phyloP scores from a whole-genome alignment of 2,888 invertebrate genomes.

The Drosophila dives region DNA sequence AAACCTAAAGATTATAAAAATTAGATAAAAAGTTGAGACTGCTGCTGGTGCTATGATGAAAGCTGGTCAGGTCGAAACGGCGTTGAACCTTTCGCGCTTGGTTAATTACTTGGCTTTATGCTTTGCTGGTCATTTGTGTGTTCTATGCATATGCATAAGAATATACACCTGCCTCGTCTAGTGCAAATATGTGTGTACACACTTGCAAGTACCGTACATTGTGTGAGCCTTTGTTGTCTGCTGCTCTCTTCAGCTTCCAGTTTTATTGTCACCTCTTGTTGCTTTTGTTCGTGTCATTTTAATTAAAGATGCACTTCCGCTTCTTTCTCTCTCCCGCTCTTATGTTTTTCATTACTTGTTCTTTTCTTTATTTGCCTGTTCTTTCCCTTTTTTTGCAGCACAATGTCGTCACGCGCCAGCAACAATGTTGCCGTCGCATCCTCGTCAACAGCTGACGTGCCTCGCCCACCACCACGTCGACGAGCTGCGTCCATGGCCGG shows the following conservation, averaged over 20 bases:
- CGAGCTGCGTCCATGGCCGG: constrained; percentile 82
- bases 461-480: constrained; percentile 84
- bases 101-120: constrained; percentile 64
- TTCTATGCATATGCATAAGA: constrained; percentile 25
- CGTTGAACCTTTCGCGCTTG: constrained; percentile 76
- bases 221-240: constrained; percentile 73
- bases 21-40: constrained; percentile 20
- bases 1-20: constrained; percentile 24
- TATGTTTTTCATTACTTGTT: constrained; percentile 37
- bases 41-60: constrained; percentile 22
- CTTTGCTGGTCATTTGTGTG: constrained; percentile 31
- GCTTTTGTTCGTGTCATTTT: constrained; percentile 45
- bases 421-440: constrained; percentile 34
- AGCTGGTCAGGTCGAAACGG: constrained; percentile 58
- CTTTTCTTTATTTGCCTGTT: constrained; percentile 27
- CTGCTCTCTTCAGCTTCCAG: constrained; percentile 40
- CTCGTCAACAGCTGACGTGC: constrained; percentile 67
- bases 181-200: constrained; percentile 22
- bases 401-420: constrained; percentile 69
- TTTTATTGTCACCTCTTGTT: constrained; percentile 53
- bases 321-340: constrained; percentile 39
- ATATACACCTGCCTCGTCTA: constrained; percentile 5
- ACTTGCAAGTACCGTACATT: constrained; percentile 61
- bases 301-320: constrained; percentile 68
- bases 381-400: constrained; percentile 21